Percentiles rank a stretch among this genome's conserved stretches.
phyloP scores from a whole-genome alignment of 2,888 invertebrate genomes.

The Conomelus anceps region DNA sequence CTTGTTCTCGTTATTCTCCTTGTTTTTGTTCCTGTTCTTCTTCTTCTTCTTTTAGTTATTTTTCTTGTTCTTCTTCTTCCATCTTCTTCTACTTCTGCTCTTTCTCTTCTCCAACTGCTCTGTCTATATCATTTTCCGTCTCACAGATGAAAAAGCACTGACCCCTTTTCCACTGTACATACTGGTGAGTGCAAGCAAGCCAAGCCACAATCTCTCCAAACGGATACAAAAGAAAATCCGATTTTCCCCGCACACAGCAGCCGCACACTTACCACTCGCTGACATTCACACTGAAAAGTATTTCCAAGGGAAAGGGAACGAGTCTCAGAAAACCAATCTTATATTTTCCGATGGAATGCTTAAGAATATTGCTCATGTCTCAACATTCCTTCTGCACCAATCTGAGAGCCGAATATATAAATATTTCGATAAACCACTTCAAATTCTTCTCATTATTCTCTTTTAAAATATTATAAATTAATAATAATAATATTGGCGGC shows the following conservation, averaged over 20 bases:
- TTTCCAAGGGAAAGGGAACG: background rate
- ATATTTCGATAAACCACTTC: background rate
- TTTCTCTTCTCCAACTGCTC: too few species aligned
- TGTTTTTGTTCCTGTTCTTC: background rate
- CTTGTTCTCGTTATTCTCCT: background rate
- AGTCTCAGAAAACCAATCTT: background rate
- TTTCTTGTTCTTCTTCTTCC: background rate
- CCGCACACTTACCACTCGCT: background rate
- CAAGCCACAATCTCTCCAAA: background rate
- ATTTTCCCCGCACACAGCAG: background rate
- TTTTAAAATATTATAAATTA: too few species aligned
- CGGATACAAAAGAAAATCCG: background rate
- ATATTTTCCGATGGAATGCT: background rate
- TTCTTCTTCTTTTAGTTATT: background rate
- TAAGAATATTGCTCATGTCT: background rate
- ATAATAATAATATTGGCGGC: too few species aligned
- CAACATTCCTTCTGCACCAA: background rate
- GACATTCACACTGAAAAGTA: background rate
- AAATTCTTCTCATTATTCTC: background rate
- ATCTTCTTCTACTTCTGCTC: too few species aligned
- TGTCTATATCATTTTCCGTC: background rate
- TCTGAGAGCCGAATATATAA: background rate
- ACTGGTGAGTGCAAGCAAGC: background rate
- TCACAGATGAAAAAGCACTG: background rate
- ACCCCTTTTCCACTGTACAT: background rate